Evolutionary conservation across 2,113 vertebrate species (phyloP).

Genomic region (Cricetomys ansorgei): DNA sequence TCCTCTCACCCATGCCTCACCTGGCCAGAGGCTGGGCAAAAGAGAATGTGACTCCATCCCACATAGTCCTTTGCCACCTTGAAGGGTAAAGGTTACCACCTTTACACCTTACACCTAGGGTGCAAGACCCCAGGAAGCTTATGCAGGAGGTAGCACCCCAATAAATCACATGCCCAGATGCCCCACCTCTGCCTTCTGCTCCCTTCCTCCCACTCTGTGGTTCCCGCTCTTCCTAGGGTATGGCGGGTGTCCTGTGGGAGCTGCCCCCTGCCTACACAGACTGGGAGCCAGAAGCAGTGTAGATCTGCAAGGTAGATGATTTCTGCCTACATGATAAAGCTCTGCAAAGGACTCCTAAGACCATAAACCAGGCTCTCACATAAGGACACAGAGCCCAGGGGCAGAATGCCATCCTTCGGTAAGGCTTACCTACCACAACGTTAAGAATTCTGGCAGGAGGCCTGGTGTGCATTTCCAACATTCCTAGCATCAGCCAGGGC

Average conservation of each 20-base stretch:
- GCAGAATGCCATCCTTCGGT: neutral
- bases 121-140: neutral
- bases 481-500: neutral
- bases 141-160: neutral
- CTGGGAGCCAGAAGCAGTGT: accelerated
- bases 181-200: no score
- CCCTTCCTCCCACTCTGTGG: no score
- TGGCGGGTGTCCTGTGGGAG: neutral
- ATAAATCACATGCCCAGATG: neutral
- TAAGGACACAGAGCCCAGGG: neutral
- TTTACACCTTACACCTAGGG: no score
- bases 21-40: neutral
- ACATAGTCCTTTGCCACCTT: neutral
- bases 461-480: neutral
- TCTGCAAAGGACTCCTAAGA: neutral
- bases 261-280: neutral
- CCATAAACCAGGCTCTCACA: neutral
- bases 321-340: neutral
- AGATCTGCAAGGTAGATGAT: neutral
- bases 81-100: neutral
- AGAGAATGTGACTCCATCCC: neutral
- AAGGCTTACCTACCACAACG: neutral
- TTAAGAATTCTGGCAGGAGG: neutral
- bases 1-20: neutral
- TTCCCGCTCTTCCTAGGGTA: neutral